These are phyloP conservation scores for Champsocephalus gunnari DNA, from an alignment of 2,797 vertebrate genomes.

Conservation along the genomic window DNA sequence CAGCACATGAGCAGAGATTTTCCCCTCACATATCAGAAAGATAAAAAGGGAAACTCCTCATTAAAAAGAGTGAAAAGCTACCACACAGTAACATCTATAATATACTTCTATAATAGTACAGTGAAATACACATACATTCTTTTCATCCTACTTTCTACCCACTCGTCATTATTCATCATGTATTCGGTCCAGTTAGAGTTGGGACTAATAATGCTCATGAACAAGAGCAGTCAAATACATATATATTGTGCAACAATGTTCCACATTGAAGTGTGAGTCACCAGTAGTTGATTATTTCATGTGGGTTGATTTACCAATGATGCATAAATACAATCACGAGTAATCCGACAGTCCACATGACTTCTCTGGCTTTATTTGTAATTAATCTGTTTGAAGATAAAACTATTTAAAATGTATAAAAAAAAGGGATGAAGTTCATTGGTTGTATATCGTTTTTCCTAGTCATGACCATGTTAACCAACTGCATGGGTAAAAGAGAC, in stretches of 20 bases:
- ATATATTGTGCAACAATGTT: neutral
- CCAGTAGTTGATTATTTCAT: neutral
- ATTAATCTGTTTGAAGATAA: neutral
- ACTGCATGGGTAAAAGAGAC: neutral
- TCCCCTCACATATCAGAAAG: conserved; percentile 1
- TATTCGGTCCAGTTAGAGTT: neutral
- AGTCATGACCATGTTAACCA: neutral
- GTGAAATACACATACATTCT: neutral
- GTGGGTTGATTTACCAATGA: neutral
- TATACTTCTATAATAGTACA: neutral
- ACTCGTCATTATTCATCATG: neutral
- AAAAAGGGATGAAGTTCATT: neutral
- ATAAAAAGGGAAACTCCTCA: conserved; percentile 29
- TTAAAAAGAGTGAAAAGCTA: conserved; percentile 19
- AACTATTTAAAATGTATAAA: neutral
- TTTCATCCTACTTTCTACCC: neutral
- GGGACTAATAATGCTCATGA: neutral
- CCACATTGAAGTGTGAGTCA: neutral
- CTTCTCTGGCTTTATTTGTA: neutral
- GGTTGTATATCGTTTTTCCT: neutral
- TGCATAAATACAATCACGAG: neutral
- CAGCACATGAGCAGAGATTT: conserved; percentile 1
- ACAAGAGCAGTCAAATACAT: neutral
- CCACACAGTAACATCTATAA: neutral
- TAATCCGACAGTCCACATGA: neutral